Conservation (phyloP, 2,888 invertebrate genomes). For the Chymomyza caudatula region DNA sequence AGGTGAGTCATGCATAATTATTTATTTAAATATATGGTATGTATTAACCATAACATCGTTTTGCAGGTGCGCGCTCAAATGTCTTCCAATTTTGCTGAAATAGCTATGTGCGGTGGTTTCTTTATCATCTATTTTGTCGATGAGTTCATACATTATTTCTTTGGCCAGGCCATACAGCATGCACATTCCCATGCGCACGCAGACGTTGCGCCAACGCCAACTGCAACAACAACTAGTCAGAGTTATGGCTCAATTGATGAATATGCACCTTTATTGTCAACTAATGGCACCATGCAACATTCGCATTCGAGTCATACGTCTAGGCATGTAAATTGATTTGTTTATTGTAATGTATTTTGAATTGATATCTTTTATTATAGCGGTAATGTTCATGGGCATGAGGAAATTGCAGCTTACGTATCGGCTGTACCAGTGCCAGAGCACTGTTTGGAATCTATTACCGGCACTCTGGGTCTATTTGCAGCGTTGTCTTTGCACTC, state of each 20-base stretch:
- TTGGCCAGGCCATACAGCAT: conserved; percentile 78
- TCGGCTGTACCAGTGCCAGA: conserved; percentile 65
- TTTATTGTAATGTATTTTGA: neutral
- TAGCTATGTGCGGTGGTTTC: conserved; percentile 84
- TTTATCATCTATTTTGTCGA: conserved; percentile 86
- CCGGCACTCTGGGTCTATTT: conserved; percentile 83
- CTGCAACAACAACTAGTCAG: conserved; percentile 11
- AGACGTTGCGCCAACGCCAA: conserved; percentile 10
- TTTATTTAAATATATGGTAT: too few relatives aligned
- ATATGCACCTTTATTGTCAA: conserved; percentile 36
- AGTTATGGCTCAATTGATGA: conserved; percentile 67
- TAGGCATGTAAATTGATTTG: conserved; percentile 26
- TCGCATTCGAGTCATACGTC: neutral
- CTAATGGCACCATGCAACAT: neutral
- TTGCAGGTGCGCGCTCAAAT: conserved; percentile 80
- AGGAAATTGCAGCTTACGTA: neutral
- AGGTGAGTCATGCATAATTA: conserved; percentile 79
- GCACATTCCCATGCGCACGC: neutral
- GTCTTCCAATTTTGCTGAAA: conserved; percentile 81
- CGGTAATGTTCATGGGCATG: neutral
- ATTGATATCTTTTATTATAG: conserved; percentile 17
- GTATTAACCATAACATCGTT: neutral
- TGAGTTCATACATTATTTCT: conserved; percentile 84
- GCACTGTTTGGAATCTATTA: conserved; percentile 82
- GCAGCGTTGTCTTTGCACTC: conserved; percentile 88